Base-by-base conservation (phyloP, 2,113 vertebrate genomes). In the Zosterops japonicus region DNA sequence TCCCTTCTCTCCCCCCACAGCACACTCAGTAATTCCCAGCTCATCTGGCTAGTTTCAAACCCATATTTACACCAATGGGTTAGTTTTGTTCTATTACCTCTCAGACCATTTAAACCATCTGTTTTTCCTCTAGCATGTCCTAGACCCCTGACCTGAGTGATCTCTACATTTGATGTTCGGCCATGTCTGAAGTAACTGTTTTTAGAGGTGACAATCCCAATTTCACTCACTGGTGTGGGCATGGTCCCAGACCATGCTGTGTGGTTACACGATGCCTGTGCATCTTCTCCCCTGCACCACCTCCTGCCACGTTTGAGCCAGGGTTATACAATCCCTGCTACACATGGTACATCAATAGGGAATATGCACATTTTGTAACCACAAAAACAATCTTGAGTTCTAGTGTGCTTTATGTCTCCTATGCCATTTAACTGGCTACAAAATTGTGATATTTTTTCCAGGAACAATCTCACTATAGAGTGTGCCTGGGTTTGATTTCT, bases 1-100 rank as follows among this genome's bases (percentile, higher is more conserved):
- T 24, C 76, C 15, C 11, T 39, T 9, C 8, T 2, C 39, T 60
- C 23, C 22, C 74, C 10, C 1, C 21, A 23, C 20, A 52, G 42
- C 72, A 68, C 24, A 89, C 53, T 90, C 63, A 59, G 55, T 46
- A 95, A 92, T 94, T 95, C 64, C 52, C 55, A 78, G 24, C 60
- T 96, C 55, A 83, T 94, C 96, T 97, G 96, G 94, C 25, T 97
- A 95, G 71, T 83, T 94, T 97, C 94, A 96, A 96, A 89, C 15
- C 60, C 24, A 2, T 93, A 93, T 83, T 90, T 94, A 92, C 64
- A 84, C 72, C 86, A 92, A 90, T 76, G 47, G 76, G 91, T 94
- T 94, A 63, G 92, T 90, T 95, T 81, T 81, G 33, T 86, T 81
- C 91, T 92, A 6, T 96, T 87, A 92, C 9, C 52, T 93, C 12